Evolutionary conservation across 2,888 invertebrate genomes (phyloP), one percentile per base, ranked within the genome.

Genomic region (Uropetala carovei): DNA sequence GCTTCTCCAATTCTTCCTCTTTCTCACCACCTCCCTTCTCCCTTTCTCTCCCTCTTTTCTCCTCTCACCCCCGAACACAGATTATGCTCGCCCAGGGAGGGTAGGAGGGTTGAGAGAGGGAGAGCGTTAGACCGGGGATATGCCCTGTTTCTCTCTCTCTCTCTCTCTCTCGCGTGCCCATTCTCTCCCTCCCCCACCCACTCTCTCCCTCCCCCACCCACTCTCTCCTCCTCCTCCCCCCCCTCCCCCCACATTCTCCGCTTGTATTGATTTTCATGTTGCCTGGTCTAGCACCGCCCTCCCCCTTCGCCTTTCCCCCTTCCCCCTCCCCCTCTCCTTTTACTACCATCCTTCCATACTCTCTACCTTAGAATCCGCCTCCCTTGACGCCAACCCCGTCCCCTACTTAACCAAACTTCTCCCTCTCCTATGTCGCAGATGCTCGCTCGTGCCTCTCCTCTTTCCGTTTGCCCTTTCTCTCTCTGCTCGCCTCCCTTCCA

Each of bases 231-330:
- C 10, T 16, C 22, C 59, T 59, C 56, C 30, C n/a, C 18, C 56
- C 64, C 18, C n/a, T 43, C n/a, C 64, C 89, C 64, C 89, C 30
- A 30, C 60, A 86, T 86, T 86, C 86, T 89, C 89, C 43, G 89
- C 43, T 64, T 89, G 89, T 89, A 89, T 89, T 89, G 89, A 89
- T 89, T 89, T 89, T 89, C 89, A 89, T 89, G 89, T 89, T 89
- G 89, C 89, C 89, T 89, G 89, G 89, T 89, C 89, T 89, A 89
- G 89, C 89, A 64, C 43, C 89, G 68, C 89, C 43, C 89, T 56
- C 64, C 43, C 59, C n/a, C n/a, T n/a, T n/a, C n/a, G n/a, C n/a
- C n/a, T n/a, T n/a, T 18, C n/a, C 56, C 14, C 57, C 84, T 18
- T n/a, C n/a, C n/a, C 16, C 18, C 58, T 59, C 85, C 85, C 43